Evolutionary conservation across 2,113 vertebrate genomes (phyloP), one percentile per base, ranked within the genome.

Genomic region (Cochlearius cochlearius): DNA sequence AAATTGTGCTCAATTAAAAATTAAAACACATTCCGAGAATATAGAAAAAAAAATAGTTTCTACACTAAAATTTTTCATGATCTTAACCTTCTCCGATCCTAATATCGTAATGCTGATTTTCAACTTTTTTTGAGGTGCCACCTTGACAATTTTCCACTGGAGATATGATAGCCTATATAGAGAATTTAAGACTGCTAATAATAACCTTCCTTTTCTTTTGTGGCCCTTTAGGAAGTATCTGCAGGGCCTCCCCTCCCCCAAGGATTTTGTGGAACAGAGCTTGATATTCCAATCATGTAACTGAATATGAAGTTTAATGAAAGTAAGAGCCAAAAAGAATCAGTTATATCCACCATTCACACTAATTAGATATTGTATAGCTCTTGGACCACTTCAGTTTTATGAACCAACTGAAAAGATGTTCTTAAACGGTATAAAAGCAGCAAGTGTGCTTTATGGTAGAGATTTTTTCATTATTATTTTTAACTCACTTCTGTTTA

Each of bases 1-100:
- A 97, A 94, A 95, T 73, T 78, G 66, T 56, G 26, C 77, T 95
- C 91, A 89, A 64, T 89, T 97, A 95, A 97, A 95, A 94, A 96
- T 75, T 84, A 82, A 95, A 94, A 88, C 12, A 94, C 49, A 82
- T 68, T 95, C 84, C 41, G 25, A 93, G 62, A 72, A 56, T 47
- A 67, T 16, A 49, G 77, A 45, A 10, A 71, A 90, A 93, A 93
- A 79, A 79, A 47, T 13, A 39, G 20, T 45, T 92, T 89, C 36
- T 34, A 52, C 34, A 39, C 15, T 49, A 66, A 71, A 30, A 41
- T 86, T 73, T 86, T 85, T 86, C 32, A 74, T 45, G 7, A 82
- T 82, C 58, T 53, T 71, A 77, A 91, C 67, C 11, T 41, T 92
- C 56, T 59, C 8, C 79, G 32, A 62, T 92, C 47, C 12, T 60